Base-by-base conservation (phyloP, 2,797 vertebrate species). In the Pseudochromis fuscus region DNA sequence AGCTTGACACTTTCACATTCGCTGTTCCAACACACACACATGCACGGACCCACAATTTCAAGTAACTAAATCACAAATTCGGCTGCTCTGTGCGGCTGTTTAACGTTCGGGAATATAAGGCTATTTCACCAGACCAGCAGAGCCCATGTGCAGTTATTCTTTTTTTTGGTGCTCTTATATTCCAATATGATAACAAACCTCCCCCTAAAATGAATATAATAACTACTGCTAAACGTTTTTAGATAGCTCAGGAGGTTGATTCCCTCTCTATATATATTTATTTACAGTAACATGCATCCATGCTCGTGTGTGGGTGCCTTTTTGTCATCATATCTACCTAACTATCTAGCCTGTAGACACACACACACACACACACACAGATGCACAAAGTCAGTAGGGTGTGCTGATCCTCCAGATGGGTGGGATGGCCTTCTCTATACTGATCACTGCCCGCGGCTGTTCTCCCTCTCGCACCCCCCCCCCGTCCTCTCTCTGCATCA, bases 401-500 rank as follows among this genome's bases (percentile, higher is more conserved):
- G 69, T 85, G 79, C 64, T 80, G 79, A 82, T 85, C 65, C 42
- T 85, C 88, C 91, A 92, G 90, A 92, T 92, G 89, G 89, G 83
- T 74, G 75, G 85, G 87, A 89, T 76, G 84, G 85, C 86, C 85
- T 75, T 69, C 77, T 74, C 82, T 69, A 70, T 55, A 60, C 85
- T 76, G 86, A 89, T 87, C 82, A 80, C 77, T 88, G 87, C 87
- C 82, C 48, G 53, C 42, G 77, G 87, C 82, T 70, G 21, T 70
- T 76, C 74, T 72, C 60, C 66, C 72, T 53, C 68, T 50, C 40
- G 42, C 45, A 48, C 42, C 23, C 56, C 46, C 35, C 33, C 13
- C 56, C 35, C 48, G 64, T 65, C 53, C 42, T 62, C 70, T 85
- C 66, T 86, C 73, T 81, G 89, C 89, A 83, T 88, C 85, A 89